Conservation (phyloP, 2,888 invertebrate genomes). For the Seladonia tumulorum region DNA sequence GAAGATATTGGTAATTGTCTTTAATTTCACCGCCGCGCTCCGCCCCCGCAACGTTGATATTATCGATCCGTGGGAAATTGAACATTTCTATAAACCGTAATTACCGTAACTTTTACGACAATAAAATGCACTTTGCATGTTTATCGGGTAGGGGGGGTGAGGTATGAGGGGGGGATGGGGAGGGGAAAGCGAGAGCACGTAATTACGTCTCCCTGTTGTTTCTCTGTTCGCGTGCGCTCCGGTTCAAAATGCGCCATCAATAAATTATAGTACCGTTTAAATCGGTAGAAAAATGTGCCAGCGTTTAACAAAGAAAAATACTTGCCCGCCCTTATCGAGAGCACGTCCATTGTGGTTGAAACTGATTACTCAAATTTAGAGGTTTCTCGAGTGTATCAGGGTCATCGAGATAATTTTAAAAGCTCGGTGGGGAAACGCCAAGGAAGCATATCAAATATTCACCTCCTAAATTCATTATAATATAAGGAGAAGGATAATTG, state of each 20-base stretch:
- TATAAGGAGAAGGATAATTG: not conserved
- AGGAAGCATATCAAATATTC: not conserved
- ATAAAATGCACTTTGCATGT: slow-evolving; percentile 53
- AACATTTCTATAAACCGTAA: slow-evolving; percentile 58
- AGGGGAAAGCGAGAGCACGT: not conserved
- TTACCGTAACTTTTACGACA: slow-evolving; percentile 57
- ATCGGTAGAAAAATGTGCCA: slow-evolving; percentile 8
- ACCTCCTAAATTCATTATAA: not conserved
- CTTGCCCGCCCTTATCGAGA: not conserved
- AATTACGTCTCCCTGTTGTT: slow-evolving; percentile 38
- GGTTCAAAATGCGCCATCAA: not conserved
- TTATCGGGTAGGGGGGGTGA: slow-evolving; percentile 23
- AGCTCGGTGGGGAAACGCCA: not conserved
- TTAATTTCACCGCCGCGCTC: slow-evolving; percentile 42
- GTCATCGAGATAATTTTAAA: not conserved
- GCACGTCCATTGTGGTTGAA: not conserved
- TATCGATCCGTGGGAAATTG: slow-evolving; percentile 61
- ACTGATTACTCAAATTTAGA: not conserved
- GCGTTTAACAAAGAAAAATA: not conserved
- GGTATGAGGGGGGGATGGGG: not conserved
- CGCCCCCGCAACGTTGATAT: slow-evolving; percentile 36
- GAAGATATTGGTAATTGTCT: slow-evolving; percentile 60
- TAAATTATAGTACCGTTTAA: slow-evolving; percentile 10
- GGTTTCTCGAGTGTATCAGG: not conserved
- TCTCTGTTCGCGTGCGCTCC: not conserved